phyloP scores from a whole-genome alignment of 2,113 vertebrate species.

The Myotis yumanensis region DNA sequence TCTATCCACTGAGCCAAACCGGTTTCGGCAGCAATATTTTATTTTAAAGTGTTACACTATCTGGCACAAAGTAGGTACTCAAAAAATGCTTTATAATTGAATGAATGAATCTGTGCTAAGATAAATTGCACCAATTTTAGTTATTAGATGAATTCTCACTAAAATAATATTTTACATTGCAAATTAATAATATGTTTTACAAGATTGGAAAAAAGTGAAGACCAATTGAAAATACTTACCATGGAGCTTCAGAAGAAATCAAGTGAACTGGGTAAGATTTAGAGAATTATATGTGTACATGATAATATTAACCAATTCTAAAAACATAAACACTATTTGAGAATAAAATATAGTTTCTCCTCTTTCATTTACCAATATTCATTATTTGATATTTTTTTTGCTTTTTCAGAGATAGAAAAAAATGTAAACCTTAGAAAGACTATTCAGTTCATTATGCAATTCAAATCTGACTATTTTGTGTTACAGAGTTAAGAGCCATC shows the following conservation, averaged over 20 bases:
- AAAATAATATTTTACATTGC: conserved; percentile 58
- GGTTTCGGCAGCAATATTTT: background rate
- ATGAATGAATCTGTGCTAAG: conserved; percentile 2
- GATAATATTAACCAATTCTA: conserved; percentile 44
- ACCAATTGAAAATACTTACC: conserved; percentile 71
- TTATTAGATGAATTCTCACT: conserved; percentile 48
- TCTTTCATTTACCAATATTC: conserved; percentile 1
- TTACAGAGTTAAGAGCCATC: background rate
- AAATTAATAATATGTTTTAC: conserved; percentile 55
- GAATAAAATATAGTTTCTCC: conserved; percentile 12
- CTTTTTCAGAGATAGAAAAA: conserved; percentile 33
- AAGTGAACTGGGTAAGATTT: conserved; percentile 83
- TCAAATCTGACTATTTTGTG: background rate
- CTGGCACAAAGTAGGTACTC: background rate
- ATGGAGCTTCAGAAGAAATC: conserved; percentile 81
- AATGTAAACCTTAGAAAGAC: conserved; percentile 35
- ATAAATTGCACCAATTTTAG: conserved; percentile 52
- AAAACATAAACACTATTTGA: conserved; percentile 2
- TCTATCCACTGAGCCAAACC: too few relatives aligned
- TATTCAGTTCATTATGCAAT: background rate
- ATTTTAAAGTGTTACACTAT: conserved; percentile 44
- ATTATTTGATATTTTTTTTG: conserved; percentile 30
- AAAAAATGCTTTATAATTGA: conserved; percentile 49
- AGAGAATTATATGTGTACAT: conserved; percentile 25
- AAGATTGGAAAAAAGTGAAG: conserved; percentile 79